Percentiles rank a stretch among this genome's conserved stretches.
phyloP scores from a whole-genome alignment of 1,140 invertebrate genomes.

The Pseudoatta argentina region DNA sequence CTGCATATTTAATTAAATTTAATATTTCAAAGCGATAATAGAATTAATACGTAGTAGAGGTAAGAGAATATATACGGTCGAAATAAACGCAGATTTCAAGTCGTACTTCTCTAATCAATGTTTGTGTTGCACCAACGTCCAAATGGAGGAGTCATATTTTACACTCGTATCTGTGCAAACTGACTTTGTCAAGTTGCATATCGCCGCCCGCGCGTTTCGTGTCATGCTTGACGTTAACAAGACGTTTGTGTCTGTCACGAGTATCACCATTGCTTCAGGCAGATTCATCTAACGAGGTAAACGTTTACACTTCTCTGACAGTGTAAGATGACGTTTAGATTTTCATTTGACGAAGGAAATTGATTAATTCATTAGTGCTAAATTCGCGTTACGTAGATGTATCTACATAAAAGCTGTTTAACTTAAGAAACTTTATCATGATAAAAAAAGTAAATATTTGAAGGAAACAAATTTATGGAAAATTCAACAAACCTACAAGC shows the following conservation, averaged over 20 bases:
- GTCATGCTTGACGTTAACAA: slow-evolving; percentile 56
- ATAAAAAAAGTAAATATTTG: background rate
- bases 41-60: background rate
- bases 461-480: background rate
- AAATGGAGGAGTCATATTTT: slow-evolving; percentile 46
- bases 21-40: slow-evolving; percentile 13
- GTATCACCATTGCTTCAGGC: slow-evolving; percentile 51
- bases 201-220: background rate
- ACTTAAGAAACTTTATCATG: background rate
- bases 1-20: slow-evolving; percentile 35
- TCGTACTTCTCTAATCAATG: slow-evolving; percentile 23
- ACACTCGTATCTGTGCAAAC: slow-evolving; percentile 47
- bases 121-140: slow-evolving; percentile 12
- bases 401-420: background rate
- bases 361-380: slow-evolving; percentile 31
- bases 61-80: background rate
- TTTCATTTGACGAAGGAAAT: slow-evolving; percentile 2
- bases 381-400: background rate
- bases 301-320: slow-evolving; percentile 47
- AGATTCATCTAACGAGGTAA: slow-evolving; percentile 16
- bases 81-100: slow-evolving; percentile 16
- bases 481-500: background rate
- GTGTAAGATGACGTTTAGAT: slow-evolving; percentile 8
- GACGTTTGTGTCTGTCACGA: slow-evolving; percentile 58
- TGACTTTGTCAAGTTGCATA: slow-evolving; percentile 58